Conservation (phyloP, 2,113 vertebrate genomes). For the Atlantisia rogersi region DNA sequence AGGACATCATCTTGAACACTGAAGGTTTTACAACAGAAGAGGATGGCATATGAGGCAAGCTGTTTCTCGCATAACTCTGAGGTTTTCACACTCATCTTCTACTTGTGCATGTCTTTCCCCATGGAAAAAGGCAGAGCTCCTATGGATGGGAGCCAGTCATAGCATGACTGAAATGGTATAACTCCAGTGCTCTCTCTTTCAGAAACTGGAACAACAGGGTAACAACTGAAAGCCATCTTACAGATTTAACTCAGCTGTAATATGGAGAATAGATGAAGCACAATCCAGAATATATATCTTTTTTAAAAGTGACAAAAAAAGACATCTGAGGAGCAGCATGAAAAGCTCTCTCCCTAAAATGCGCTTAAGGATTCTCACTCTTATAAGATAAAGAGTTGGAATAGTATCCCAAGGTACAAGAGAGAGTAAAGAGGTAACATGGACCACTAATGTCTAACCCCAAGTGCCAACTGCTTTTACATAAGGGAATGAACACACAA, state of each 20-base stretch:
- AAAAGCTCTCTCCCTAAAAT: neutral
- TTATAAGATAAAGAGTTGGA: neutral
- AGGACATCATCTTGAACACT: neutral
- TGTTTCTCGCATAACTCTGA: neutral
- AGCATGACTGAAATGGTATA: neutral
- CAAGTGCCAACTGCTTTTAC: neutral
- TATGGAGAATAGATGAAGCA: neutral
- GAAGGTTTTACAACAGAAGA: neutral
- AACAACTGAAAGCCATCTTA: neutral
- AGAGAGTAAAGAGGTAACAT: neutral
- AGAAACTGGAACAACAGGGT: neutral
- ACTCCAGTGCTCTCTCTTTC: neutral
- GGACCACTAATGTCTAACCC: neutral
- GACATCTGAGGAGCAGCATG: neutral
- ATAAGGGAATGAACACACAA: neutral
- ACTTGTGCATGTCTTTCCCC: neutral
- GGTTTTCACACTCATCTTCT: neutral
- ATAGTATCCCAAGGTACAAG: neutral
- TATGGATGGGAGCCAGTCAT: neutral
- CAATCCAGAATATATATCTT: neutral
- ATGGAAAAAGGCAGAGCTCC: neutral
- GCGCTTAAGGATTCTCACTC: neutral
- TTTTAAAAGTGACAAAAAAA: too few species aligned
- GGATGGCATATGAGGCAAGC: neutral
- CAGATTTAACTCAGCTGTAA: neutral